phyloP scores from a whole-genome alignment of 2,797 vertebrate species.

The Carcharodon carcharias region DNA sequence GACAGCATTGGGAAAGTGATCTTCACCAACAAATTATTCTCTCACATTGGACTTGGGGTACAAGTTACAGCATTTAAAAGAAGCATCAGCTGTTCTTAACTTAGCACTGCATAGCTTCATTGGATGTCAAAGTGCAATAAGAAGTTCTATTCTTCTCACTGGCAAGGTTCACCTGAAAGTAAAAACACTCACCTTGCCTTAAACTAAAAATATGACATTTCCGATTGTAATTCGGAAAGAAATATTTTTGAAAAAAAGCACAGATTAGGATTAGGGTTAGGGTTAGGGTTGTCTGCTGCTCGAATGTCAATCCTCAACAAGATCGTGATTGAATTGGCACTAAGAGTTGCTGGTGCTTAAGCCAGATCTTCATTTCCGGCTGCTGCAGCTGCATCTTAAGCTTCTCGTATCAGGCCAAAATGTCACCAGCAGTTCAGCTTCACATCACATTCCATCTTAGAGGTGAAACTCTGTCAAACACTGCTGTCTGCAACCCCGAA shows the following conservation, averaged over 20 bases:
- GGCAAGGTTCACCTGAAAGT: not conserved
- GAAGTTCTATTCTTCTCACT: not conserved
- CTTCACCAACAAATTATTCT: not conserved
- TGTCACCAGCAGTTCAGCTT: not conserved
- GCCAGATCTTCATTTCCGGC: not conserved
- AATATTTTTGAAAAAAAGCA: not conserved
- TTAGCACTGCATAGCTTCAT: not conserved
- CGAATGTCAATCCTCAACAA: not conserved
- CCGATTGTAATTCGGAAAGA: not conserved
- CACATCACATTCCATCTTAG: not conserved
- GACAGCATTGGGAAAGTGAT: not conserved
- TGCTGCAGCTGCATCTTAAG: not conserved
- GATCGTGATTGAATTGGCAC: not conserved
- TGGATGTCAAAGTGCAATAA: not conserved
- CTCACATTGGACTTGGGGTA: not conserved
- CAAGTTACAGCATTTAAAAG: not conserved
- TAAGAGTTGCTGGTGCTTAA: not conserved
- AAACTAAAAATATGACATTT: not conserved
- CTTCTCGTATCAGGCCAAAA: not conserved
- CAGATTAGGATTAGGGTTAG: no score
- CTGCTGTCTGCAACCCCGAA: no score
- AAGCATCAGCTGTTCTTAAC: not conserved
- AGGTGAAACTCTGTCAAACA: not conserved
- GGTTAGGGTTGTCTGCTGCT: not conserved
- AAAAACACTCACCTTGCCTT: not conserved